Percentiles rank a stretch among this genome's conserved stretches.
Evolutionary conservation across 2,888 invertebrate genomes (phyloP).

Genomic region (Xiphydria camelus): DNA sequence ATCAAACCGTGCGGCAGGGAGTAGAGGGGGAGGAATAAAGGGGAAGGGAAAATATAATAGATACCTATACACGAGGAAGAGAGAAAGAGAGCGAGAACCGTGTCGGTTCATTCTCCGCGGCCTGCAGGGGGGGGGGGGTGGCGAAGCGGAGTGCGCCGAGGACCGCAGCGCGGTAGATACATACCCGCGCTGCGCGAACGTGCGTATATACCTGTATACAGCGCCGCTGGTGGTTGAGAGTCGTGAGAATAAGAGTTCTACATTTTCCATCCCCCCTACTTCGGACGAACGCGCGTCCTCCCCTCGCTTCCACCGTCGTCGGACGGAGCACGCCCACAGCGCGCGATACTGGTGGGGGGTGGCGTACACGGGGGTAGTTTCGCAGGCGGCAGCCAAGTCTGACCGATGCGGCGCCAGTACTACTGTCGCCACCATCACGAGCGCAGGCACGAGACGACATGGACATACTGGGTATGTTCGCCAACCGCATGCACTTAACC

Average conservation of each 20-base stretch:
- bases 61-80: too few species aligned
- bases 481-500: conserved; percentile 39
- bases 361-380: conserved; percentile 33
- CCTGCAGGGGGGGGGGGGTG: too few species aligned
- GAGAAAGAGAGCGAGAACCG: too few species aligned
- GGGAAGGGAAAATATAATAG: too few species aligned
- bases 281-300: conserved; percentile 10
- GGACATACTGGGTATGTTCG: conserved; percentile 57
- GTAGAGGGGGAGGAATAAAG: too few species aligned
- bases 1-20: too few species aligned
- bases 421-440: conserved; percentile 56
- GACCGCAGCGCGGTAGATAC: too few species aligned
- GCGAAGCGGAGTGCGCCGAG: too few species aligned
- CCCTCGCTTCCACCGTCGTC: conserved; percentile 10
- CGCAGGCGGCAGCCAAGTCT: conserved; percentile 48
- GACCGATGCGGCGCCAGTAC: conserved; percentile 55
- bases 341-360: conserved; percentile 25
- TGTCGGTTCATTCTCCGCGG: too few species aligned
- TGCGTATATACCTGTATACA: too few species aligned
- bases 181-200: too few species aligned
- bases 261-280: neutral
- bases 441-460: conserved; percentile 54
- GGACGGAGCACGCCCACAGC: conserved; percentile 45
- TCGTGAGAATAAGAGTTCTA: neutral
- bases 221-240: too few species aligned